These are phyloP conservation scores for Anorthoa munda DNA, from an alignment of 2,888 invertebrate genomes.

Conservation along the genomic window DNA sequence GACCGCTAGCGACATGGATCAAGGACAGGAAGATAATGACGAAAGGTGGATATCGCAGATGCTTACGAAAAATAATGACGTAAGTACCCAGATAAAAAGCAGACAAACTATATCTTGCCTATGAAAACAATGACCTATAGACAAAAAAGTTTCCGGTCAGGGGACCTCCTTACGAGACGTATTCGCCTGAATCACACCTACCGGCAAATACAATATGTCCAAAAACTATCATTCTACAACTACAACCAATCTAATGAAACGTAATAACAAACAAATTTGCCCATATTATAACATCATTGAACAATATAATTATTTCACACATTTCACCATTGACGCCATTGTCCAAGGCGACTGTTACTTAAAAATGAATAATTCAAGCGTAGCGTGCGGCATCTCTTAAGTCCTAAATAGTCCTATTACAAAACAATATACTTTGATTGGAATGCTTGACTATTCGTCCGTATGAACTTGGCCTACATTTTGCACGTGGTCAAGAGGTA, in stretches of 20 bases:
- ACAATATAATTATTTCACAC: conserved; percentile 44
- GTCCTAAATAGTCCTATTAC: conserved; percentile 61
- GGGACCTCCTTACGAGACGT: too few relatives aligned
- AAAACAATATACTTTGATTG: conserved; percentile 62
- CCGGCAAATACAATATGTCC: too few relatives aligned
- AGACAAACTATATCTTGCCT: too few relatives aligned
- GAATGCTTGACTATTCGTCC: conserved; percentile 53
- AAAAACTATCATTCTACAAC: too few relatives aligned
- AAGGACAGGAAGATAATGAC: too few relatives aligned
- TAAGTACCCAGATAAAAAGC: too few relatives aligned
- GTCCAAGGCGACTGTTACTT: conserved; percentile 51
- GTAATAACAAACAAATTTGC: background rate
- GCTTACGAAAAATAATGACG: too few relatives aligned
- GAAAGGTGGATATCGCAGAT: too few relatives aligned
- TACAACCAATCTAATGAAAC: background rate
- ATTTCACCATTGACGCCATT: conserved; percentile 56
- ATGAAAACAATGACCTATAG: too few relatives aligned
- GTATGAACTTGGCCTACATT: conserved; percentile 62
- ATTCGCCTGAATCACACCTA: too few relatives aligned
- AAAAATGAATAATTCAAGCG: conserved; percentile 61
- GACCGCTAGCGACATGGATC: too few relatives aligned
- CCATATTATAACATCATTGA: conserved; percentile 22
- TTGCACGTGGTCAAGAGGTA: conserved; percentile 37
- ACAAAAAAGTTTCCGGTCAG: too few relatives aligned
- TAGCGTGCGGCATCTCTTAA: conserved; percentile 45